Evolutionary conservation across 2,888 invertebrate genomes (phyloP).

Genomic region (Himalopsyche japonica): DNA sequence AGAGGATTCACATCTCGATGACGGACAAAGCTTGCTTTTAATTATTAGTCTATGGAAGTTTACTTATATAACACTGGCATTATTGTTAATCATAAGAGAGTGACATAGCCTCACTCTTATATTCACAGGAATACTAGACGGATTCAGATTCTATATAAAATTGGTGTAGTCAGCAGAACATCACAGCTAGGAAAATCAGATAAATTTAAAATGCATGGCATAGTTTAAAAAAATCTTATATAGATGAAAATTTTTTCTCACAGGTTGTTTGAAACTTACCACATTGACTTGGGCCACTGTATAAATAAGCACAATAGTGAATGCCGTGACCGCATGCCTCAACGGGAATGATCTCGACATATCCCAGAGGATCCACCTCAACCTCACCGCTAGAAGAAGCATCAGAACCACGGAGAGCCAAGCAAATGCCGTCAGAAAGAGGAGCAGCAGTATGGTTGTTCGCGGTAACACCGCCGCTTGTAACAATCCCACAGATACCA

Average conservation of each 20-base stretch:
- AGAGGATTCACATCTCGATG: too few relatives aligned
- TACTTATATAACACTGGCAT: too few relatives aligned
- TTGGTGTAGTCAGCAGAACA: background rate
- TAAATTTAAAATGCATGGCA: too few relatives aligned
- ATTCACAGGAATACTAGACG: too few relatives aligned
- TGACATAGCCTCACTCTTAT: too few relatives aligned
- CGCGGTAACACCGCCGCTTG: constrained; percentile 78
- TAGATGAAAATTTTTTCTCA: too few relatives aligned
- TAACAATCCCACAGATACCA: constrained; percentile 79
- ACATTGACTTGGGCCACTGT: constrained; percentile 92
- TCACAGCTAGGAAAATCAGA: too few relatives aligned
- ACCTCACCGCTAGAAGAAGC: constrained; percentile 78
- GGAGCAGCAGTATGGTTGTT: constrained; percentile 78
- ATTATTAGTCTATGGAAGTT: too few relatives aligned
- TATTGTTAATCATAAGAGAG: too few relatives aligned
- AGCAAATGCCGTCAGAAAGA: constrained; percentile 87
- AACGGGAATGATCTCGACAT: constrained; percentile 81
- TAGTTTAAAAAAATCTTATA: too few relatives aligned
- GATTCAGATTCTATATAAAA: background rate
- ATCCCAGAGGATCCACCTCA: constrained; percentile 85
- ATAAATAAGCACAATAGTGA: constrained; percentile 84
- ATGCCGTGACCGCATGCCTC: constrained; percentile 82
- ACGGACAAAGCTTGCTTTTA: too few relatives aligned
- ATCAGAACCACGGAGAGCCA: constrained; percentile 89
- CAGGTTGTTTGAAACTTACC: constrained; percentile 62